Evolutionary conservation across 2,888 invertebrate species (phyloP).

Genomic region (Sturmia bella): DNA sequence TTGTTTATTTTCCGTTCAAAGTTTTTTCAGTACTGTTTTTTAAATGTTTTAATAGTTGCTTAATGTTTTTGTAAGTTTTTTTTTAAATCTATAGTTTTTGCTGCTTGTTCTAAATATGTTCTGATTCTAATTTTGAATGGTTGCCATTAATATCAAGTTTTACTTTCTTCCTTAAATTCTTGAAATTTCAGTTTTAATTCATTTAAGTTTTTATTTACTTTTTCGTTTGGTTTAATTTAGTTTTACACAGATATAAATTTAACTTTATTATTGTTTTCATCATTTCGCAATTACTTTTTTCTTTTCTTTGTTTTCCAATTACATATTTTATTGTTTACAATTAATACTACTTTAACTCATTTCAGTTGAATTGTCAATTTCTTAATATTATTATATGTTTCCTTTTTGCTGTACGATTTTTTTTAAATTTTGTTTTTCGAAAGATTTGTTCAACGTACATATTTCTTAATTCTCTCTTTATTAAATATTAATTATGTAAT

Average conservation of each 20-base stretch:
- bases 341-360: constrained; percentile 68
- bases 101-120: constrained; percentile 60
- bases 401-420: constrained; percentile 22
- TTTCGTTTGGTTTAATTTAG: constrained; percentile 62
- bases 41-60: constrained; percentile 49
- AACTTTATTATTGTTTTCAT: constrained; percentile 69
- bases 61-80: constrained; percentile 37
- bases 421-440: constrained; percentile 53
- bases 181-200: constrained; percentile 67
- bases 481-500: constrained; percentile 72
- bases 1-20: constrained; percentile 63
- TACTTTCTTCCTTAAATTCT: constrained; percentile 70
- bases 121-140: constrained; percentile 66
- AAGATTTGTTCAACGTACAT: constrained; percentile 71
- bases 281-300: constrained; percentile 57
- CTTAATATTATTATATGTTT: constrained; percentile 49
- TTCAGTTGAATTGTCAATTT: constrained; percentile 66
- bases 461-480: constrained; percentile 69
- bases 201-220: constrained; percentile 58
- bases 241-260: constrained; percentile 71
- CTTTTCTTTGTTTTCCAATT: constrained; percentile 53
- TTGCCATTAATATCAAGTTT: constrained; percentile 72
- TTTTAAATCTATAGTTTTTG: constrained; percentile 62
- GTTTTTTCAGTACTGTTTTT: constrained; percentile 67
- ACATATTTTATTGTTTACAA: constrained; percentile 67